A percentile compares a stretch with the other conserved stretches of the same genome.
These are phyloP conservation scores for Esperia sulphurella DNA, from an alignment of 2,888 invertebrate species.

Conservation along the genomic window DNA sequence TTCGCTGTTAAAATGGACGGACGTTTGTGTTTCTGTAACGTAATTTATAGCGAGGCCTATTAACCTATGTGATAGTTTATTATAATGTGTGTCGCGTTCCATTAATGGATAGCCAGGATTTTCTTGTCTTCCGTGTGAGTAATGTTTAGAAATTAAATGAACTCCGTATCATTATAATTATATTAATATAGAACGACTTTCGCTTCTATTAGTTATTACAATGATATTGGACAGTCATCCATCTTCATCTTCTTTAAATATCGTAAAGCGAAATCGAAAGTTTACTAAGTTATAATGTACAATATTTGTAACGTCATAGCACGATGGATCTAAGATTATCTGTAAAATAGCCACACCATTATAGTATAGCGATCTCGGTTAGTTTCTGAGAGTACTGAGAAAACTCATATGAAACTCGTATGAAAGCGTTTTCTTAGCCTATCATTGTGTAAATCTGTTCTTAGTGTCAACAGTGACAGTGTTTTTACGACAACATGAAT, in stretches of 20 bases:
- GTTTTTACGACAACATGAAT: constrained; percentile 11
- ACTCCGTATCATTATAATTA: too few species aligned
- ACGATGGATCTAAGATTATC: constrained; percentile 42
- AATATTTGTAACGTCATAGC: constrained; percentile 32
- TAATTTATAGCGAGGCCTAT: not conserved
- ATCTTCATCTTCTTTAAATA: too few species aligned
- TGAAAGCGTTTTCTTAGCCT: constrained; percentile 7
- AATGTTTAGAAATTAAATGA: not conserved
- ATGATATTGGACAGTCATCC: too few species aligned
- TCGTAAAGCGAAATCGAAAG: too few species aligned
- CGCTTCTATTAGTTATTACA: too few species aligned
- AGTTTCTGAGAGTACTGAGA: constrained; percentile 6
- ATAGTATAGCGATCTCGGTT: constrained; percentile 34
- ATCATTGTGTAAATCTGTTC: constrained; percentile 7
- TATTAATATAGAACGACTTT: too few species aligned
- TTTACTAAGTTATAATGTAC: too few species aligned
- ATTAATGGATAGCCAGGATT: constrained; percentile 33
- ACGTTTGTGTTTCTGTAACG: constrained; percentile 11
- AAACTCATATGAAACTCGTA: constrained; percentile 6
- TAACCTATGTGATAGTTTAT: constrained; percentile 1
- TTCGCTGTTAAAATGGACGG: constrained; percentile 25
- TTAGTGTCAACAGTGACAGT: constrained; percentile 1
- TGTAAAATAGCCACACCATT: constrained; percentile 33
- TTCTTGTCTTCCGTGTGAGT: constrained; percentile 29
- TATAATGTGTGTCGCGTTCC: constrained; percentile 12